Base-by-base conservation (phyloP, 2,888 invertebrate genomes). In the Alsophila aescularia region DNA sequence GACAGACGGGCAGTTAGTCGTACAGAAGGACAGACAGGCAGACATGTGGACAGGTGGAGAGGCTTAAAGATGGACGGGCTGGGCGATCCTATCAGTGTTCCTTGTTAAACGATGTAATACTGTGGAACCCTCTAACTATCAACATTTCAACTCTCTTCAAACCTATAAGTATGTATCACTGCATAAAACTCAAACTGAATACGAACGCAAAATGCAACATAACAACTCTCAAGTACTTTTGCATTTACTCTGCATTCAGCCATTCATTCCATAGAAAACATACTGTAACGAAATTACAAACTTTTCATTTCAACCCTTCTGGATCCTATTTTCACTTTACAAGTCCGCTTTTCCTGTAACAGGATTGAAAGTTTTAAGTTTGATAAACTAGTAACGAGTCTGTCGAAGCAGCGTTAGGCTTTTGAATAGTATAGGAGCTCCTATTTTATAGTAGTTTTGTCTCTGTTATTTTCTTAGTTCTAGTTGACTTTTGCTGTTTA, bases 241-340 rank as follows among this genome's bases (percentile, higher is more conserved):
- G 45, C 55, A 51, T 56, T 56, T 51, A 50, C 45, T 32, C 31
- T 50, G 45, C 32, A 56, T 56, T 56, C 55, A 56, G 31, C 55
- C 41, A 56, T 50, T 50, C 55, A 56, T 45, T 50, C 50, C 31
- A 56, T 51, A 56, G 50, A 55, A 51, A 56, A 56, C 55, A 50
- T 55, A 45, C 55, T 56, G 50, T 56, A 56, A 56, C 55, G 16
- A 51, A 50, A 56, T 56, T 47, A 56, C 55, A 40, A 56, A 56
- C 13, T 56, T 51, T 36, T 15, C 42, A 7, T 6, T 21, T n/a
- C 50, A 12, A 24, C 24, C 16, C 13, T 1, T n/a, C 27, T 47
- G 16, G 44, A 56, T 37, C 36, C 40, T 56, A 56, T 51, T 42
- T 16, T 34, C 2, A 9, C 5, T 9, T 15, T 2, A n/a, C 15